phyloP scores from a whole-genome alignment of 2,797 vertebrate species.

The Coregonus ussuriensis region DNA sequence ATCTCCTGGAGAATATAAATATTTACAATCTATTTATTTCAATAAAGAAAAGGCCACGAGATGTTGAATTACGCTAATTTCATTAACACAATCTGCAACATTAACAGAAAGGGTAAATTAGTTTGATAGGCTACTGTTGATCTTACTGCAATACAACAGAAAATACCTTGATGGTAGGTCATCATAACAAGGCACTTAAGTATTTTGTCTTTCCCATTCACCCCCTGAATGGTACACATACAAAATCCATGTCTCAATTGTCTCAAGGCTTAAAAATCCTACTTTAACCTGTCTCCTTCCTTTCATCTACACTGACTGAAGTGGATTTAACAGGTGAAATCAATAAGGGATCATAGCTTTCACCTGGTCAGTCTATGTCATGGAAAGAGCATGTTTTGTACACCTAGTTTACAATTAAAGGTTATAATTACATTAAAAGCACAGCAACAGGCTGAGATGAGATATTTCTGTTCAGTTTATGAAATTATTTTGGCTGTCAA shows the following conservation, averaged over 20 bases:
- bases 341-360: no score
- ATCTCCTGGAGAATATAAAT: background rate
- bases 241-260: no score
- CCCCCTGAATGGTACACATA: no score
- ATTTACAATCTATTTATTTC: background rate
- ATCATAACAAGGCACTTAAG: no score
- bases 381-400: no score
- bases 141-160: background rate
- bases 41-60: background rate
- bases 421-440: background rate
- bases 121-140: background rate
- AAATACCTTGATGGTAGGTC: background rate
- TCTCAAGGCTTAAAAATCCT: no score
- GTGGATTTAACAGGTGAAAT: no score
- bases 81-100: background rate
- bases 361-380: no score
- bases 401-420: background rate
- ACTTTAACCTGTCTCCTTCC: no score
- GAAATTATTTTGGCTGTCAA: conserved; percentile 12
- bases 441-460: background rate
- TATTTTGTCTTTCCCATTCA: no score
- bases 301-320: no score
- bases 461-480: background rate
- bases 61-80: background rate
- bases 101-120: background rate